Evolutionary conservation across 2,888 invertebrate genomes (phyloP).

Genomic region (Pseudeuparius sepicola): DNA sequence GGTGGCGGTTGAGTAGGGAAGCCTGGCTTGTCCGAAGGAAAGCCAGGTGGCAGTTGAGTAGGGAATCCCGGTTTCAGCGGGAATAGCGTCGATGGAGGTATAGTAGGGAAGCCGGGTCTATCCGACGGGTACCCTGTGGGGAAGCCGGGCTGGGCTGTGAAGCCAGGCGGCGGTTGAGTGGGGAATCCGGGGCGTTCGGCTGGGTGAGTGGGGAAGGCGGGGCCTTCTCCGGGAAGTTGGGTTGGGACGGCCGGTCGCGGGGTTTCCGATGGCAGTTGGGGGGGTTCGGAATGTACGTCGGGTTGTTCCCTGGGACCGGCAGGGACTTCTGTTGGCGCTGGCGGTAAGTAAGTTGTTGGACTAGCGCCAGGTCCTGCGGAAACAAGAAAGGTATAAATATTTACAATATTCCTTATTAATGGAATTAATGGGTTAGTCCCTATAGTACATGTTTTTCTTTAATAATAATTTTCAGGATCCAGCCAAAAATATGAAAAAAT

Average conservation of each 20-base stretch:
- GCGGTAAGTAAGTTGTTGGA: too few relatives aligned
- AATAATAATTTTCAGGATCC: too few relatives aligned
- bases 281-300: conserved; percentile 16
- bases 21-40: conserved; percentile 22
- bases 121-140: too few relatives aligned
- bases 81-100: too few relatives aligned
- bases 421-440: too few relatives aligned
- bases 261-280: conserved; percentile 9
- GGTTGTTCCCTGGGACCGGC: conserved; percentile 21
- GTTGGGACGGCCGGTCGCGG: conserved; percentile 8
- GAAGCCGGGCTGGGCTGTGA: conserved; percentile 13
- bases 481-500: too few relatives aligned
- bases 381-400: too few relatives aligned
- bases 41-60: conserved; percentile 16
- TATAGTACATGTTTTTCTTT: too few relatives aligned
- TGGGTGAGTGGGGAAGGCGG: background rate
- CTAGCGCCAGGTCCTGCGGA: too few relatives aligned
- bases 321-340: background rate
- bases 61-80: too few relatives aligned
- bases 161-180: conserved; percentile 17
- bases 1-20: conserved; percentile 28
- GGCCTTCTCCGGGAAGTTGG: conserved; percentile 5
- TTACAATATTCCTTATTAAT: too few relatives aligned
- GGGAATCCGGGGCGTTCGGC: conserved; percentile 17
- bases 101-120: too few relatives aligned